These are phyloP conservation scores for Linurgus olivaceus DNA, from an alignment of 2,797 vertebrate species.

Conservation along the genomic window DNA sequence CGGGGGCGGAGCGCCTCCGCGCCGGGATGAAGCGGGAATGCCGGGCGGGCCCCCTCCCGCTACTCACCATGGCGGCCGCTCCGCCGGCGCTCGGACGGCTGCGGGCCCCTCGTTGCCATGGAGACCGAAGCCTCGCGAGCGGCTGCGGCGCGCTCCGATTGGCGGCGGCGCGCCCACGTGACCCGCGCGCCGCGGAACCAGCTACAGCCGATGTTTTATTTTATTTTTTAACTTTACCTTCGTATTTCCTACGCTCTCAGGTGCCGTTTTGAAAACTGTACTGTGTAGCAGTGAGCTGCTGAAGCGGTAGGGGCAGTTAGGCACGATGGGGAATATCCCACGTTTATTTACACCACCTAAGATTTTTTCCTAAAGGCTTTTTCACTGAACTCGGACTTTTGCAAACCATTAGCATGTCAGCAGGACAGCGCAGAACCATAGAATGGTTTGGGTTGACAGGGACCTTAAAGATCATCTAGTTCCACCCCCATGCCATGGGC, in stretches of 20 bases:
- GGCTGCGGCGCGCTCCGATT: neutral
- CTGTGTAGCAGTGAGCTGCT: neutral
- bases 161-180: neutral
- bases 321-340: too few relatives aligned
- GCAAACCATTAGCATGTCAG: neutral
- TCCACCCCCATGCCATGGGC: neutral
- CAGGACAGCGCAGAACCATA: neutral
- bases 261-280: neutral
- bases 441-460: neutral
- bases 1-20: neutral
- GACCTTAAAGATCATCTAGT: neutral
- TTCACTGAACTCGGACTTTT: neutral
- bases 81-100: neutral
- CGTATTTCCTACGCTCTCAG: neutral
- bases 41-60: neutral
- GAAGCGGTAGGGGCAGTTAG: neutral
- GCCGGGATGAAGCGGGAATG: neutral
- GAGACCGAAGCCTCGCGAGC: neutral
- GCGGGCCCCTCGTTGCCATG: neutral
- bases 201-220: rapidly evolving
- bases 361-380: neutral
- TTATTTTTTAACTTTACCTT: neutral
- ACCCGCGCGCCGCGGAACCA: neutral
- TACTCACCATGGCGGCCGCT: constrained; percentile 4
- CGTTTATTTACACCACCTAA: neutral